Conservation (phyloP, 2,888 invertebrate genomes). For the Archaeoteleia sp. region DNA sequence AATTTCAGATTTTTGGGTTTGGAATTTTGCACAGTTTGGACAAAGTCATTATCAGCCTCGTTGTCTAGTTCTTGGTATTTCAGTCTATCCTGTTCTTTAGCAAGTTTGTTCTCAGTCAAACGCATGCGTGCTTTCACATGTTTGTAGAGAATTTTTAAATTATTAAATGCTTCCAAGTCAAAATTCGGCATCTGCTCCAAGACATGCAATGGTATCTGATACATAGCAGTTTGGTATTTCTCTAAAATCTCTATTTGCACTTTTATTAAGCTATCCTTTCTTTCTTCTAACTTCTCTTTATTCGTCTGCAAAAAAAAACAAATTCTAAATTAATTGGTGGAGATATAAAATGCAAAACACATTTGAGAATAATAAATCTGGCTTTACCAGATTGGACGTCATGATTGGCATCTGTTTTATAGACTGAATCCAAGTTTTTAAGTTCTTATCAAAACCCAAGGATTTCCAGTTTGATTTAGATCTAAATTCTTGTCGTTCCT, state of each 20-base stretch:
- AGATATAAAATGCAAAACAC: no score
- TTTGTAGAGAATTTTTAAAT: conserved; percentile 78
- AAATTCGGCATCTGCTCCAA: conserved; percentile 80
- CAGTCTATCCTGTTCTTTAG: conserved; percentile 34
- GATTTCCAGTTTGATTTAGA: conserved; percentile 65
- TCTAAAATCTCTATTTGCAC: conserved; percentile 80
- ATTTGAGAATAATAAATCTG: no score
- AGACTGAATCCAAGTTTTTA: conserved; percentile 64
- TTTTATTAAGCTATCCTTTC: conserved; percentile 72
- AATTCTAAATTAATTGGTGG: conserved; percentile 6
- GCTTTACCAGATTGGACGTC: conserved; percentile 58
- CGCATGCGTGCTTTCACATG: conserved; percentile 78
- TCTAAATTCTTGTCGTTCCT: conserved; percentile 62
- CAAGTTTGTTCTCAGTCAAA: conserved; percentile 69
- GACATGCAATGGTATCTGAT: conserved; percentile 80
- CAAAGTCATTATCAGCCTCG: conserved; percentile 35
- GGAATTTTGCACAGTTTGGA: conserved; percentile 1
- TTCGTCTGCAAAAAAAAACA: conserved; percentile 53
- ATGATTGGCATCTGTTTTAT: conserved; percentile 61
- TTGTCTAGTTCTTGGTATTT: conserved; percentile 59
- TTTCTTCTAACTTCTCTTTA: conserved; percentile 59
- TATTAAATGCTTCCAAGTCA: conserved; percentile 77
- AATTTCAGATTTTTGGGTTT: conserved; percentile 9
- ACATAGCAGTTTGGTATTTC: conserved; percentile 79
- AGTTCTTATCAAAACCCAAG: conserved; percentile 63